Evolutionary conservation across 2,113 vertebrate species (phyloP), one percentile per base, ranked within the genome.

Genomic region (Cromileptes altivelis): DNA sequence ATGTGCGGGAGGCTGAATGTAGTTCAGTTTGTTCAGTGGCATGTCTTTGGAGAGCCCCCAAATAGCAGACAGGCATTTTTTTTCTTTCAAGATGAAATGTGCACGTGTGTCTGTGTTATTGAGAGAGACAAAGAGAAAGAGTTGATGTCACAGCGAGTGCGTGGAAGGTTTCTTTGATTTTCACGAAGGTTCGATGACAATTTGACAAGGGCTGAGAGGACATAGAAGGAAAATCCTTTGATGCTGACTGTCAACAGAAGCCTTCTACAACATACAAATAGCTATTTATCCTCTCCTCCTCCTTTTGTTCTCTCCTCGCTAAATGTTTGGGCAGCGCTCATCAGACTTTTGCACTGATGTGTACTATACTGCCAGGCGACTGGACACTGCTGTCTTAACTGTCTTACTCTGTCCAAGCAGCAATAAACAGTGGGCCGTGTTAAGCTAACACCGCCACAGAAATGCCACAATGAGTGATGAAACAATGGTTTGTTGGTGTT

Each of bases 201-300:
- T 90, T 92, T 92, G 89, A 92, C 86, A 85, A 79, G 30, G 82
- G 82, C 82, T 88, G 84, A 93, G 87, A 85, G 86, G 87, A 91
- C 85, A 81, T 14, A 62, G 75, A 84, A 69, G 86, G 82, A 86
- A 86, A 86, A 85, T 81, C 81, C 85, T 94, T 90, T 94, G 89
- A 90, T 89, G 88, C 84, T 15, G 81, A 83, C 83, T 91, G 89
- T 86, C 69, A 85, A 92, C 90, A 90, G 85, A 91, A 89, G 81
- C 63, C 88, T 87, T 78, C 81, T 77, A 73, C 73, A 78, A 85
- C 84, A 90, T 87, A 90, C 90, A 85, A 89, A 89, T 82, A 88
- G 75, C 89, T 86, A 33, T 84, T 89, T 83, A 80, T 84, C 73
- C 70, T 85, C 76, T 84, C 49, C 65, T 63, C 25, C 10, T 63